Conservation (phyloP, 2,797 vertebrate species). For the Poeciliopsis infans region DNA sequence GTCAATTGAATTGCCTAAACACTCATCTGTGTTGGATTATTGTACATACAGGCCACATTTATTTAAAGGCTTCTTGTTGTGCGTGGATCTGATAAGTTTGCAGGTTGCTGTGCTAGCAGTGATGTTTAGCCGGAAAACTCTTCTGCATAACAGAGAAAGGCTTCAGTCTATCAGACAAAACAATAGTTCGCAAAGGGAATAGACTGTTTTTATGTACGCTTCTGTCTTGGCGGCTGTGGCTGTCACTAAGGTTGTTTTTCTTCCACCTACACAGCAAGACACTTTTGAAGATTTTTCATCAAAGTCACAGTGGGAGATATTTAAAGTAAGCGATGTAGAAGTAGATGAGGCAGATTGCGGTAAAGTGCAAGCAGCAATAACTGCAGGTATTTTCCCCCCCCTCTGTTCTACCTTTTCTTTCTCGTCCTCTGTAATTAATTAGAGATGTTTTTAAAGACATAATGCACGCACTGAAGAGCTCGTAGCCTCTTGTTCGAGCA, state of each 20-base stretch:
- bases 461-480: conserved; percentile 1
- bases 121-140: conserved; percentile 6
- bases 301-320: conserved; percentile 16
- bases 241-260: conserved; percentile 18
- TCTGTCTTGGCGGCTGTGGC: conserved; percentile 7
- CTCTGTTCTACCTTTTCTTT: conserved; percentile 7
- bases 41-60: not conserved
- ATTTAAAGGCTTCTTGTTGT: not conserved
- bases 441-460: conserved; percentile 7
- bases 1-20: not conserved
- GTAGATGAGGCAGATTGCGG: conserved; percentile 14
- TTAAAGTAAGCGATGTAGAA: conserved; percentile 18
- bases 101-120: not conserved
- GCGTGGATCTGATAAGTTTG: not conserved
- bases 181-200: conserved; percentile 1
- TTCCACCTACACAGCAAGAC: conserved; percentile 26
- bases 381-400: not conserved
- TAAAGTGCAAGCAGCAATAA: conserved; percentile 2
- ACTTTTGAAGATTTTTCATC: conserved; percentile 1
- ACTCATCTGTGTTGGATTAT: not conserved
- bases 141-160: not conserved
- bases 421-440: conserved; percentile 14
- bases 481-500: conserved; percentile 23
- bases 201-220: conserved; percentile 15
- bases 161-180: conserved; percentile 8